Base-by-base conservation (phyloP, 2,888 invertebrate species). In the Epicampocera succincta region DNA sequence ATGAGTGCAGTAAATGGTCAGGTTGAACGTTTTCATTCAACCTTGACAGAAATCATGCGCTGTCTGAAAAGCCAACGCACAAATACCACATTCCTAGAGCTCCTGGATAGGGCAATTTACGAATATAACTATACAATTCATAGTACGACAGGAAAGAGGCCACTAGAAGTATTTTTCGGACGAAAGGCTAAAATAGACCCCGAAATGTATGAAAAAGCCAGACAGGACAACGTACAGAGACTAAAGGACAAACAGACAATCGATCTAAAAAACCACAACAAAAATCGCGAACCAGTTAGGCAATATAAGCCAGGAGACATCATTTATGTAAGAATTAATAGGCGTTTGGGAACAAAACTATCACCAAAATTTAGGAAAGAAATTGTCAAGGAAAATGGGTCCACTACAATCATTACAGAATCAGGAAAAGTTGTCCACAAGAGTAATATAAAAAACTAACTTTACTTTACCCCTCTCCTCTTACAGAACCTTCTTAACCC, bases 331-430 rank as follows among this genome's bases (percentile, higher is more conserved):
- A 83, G 52, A 61, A 80, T 77, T 2, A 85, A 83, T 25, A 85
- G 84, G 58, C 21, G 80, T 29, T n/a, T 78, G 73, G 84, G 84
- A 15, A 84, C 83, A 0, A 86, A 85, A 68, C 17, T 85, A 2
- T 63, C 42, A 21, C 48, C 61, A 65, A 66, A 19, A 52, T 66
- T 33, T 19, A 68, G 46, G 17, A 58, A 58, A 40, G 71, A 72
- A 58, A 50, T 66, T 17, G 60, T 73, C 11, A 79, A 17, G 17
- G 73, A 73, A 72, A 60, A 68, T 44, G 33, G 11, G 12, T 25
- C 42, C 33, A 60, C 60, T 12, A 61, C 60, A 52, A 40, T 71
- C 19, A 40, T 25, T 13, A 76, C 75, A 44, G 52, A 76, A 52
- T 68, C 66, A 76, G 68, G 60, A 50, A 68, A 40, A 29, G 33